Percentiles rank a stretch among this genome's conserved stretches.
Evolutionary conservation across 2,113 vertebrate species (phyloP).

Genomic region (Melanerpes aurifrons): DNA sequence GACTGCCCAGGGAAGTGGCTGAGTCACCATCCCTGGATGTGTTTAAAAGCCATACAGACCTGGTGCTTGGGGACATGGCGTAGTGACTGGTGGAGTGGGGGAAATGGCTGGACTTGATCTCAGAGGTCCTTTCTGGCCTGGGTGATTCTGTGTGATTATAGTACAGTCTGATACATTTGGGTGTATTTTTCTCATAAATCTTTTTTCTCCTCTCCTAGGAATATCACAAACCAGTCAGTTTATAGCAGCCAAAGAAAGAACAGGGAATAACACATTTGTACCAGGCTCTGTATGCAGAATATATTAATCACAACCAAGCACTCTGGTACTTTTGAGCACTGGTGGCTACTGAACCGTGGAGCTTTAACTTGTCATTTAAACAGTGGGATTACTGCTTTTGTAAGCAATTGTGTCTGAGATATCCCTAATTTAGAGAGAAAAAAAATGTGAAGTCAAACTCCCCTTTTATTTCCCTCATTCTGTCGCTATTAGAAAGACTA

Average conservation of each 20-base stretch:
- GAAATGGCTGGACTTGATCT: no score
- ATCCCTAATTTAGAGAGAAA: not conserved
- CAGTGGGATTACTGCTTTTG: not conserved
- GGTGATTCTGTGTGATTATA: not conserved
- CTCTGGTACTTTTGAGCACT: not conserved
- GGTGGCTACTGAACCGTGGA: not conserved
- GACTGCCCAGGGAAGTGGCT: no score
- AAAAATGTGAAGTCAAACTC: not conserved
- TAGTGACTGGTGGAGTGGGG: no score
- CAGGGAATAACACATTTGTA: not conserved
- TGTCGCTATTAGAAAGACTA: conserved; percentile 14
- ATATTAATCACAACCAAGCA: not conserved
- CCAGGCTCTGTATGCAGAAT: not conserved
- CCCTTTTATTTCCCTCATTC: not conserved
- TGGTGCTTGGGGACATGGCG: no score
- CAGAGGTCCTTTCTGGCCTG: no score
- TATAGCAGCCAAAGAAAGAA: not conserved
- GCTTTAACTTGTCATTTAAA: conserved; percentile 11
- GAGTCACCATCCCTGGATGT: no score
- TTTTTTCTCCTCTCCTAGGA: not conserved
- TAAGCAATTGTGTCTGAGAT: not conserved
- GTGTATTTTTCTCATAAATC: not conserved
- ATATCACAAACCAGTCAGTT: not conserved
- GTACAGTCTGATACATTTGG: not conserved
- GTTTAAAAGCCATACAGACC: no score